Evolutionary conservation across 2,113 vertebrate species (phyloP).

Genomic region (Arvicanthis niloticus): DNA sequence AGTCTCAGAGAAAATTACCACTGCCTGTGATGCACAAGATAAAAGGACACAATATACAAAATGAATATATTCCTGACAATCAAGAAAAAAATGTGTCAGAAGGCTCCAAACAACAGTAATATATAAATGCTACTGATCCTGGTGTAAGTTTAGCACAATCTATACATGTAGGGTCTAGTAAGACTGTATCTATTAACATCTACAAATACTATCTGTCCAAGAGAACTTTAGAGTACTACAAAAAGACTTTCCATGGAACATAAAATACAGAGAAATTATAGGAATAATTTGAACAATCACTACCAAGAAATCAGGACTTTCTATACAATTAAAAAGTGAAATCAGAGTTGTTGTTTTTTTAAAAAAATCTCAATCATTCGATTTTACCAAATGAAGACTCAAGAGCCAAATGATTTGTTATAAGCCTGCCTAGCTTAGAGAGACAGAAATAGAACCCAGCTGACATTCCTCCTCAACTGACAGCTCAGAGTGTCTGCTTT

Average conservation of each 20-base stretch:
- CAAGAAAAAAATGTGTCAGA: neutral
- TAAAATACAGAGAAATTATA: neutral
- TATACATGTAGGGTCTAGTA: neutral
- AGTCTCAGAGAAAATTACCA: no score
- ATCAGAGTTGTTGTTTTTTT: neutral
- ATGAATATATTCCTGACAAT: no score
- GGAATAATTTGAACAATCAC: neutral
- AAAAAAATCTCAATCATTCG: no score
- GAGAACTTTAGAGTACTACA: neutral
- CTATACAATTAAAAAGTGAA: neutral
- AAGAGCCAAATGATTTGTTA: no score
- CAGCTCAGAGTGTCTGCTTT: no score
- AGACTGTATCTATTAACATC: neutral
- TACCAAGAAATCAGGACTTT: neutral
- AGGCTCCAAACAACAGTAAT: neutral
- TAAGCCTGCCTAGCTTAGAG: no score
- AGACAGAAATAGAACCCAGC: no score
- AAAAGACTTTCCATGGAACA: neutral
- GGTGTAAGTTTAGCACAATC: neutral
- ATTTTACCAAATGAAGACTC: no score
- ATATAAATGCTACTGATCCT: no score
- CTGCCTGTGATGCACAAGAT: no score
- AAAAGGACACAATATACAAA: no score
- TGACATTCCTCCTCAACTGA: no score
- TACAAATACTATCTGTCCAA: neutral